A percentile compares a stretch with the other conserved stretches of the same genome.
Evolutionary conservation across 1,140 invertebrate species (phyloP).

Genomic region (Anagrus nilaparvatae): DNA sequence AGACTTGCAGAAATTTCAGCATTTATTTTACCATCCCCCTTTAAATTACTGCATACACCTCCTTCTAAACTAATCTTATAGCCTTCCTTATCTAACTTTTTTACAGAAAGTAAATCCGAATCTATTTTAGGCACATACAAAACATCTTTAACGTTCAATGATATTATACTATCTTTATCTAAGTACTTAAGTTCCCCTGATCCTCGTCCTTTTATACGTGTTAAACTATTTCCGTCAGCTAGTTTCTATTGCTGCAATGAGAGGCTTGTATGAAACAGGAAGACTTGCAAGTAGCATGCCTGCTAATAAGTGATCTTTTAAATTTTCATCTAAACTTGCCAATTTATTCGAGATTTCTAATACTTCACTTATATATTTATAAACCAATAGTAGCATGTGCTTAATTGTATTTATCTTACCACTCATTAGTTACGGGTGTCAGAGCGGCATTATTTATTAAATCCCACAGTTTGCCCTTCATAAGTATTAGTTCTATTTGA

Average conservation of each 20-base stretch:
- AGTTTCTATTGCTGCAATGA: constrained; percentile 15
- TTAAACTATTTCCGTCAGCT: not conserved
- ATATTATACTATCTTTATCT: not conserved
- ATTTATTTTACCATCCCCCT: not conserved
- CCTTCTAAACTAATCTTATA: constrained; percentile 18
- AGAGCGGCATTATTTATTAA: too few species aligned
- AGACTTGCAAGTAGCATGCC: constrained; percentile 13
- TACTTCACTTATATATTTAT: not conserved
- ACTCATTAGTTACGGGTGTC: too few species aligned
- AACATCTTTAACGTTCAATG: constrained; percentile 20
- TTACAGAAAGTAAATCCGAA: constrained; percentile 26
- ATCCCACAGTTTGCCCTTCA: too few species aligned
- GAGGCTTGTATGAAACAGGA: constrained; percentile 12
- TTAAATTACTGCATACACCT: constrained; percentile 3
- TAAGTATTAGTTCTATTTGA: too few species aligned
- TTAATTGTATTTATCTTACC: too few species aligned
- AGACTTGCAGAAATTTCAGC: not conserved
- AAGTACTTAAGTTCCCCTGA: not conserved
- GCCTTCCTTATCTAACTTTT: constrained; percentile 24
- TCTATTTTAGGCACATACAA: constrained; percentile 22
- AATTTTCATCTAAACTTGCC: constrained; percentile 7
- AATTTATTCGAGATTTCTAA: constrained; percentile 10
- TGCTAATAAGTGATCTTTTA: constrained; percentile 10
- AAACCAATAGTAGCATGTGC: too few species aligned
- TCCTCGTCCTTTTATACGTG: constrained; percentile 1